Percentiles rank a stretch among this genome's conserved stretches.
Conservation (phyloP, 2,113 vertebrate species). For the Caretta caretta region DNA sequence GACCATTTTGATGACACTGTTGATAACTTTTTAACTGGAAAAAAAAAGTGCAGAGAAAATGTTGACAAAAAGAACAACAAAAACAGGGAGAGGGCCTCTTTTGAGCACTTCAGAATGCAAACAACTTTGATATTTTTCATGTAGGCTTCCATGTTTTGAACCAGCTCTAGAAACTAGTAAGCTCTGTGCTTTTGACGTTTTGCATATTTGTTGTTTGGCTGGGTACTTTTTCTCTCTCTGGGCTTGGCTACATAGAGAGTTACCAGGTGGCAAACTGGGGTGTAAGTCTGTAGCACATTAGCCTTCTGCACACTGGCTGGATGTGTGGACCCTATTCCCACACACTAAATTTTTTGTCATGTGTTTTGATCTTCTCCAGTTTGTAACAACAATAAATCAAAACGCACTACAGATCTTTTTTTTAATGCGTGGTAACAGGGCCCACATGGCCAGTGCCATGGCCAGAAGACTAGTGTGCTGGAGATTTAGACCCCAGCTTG, state of each 20-base stretch:
- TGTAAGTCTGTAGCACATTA: neutral
- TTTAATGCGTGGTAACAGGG: neutral
- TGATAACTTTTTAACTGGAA: neutral
- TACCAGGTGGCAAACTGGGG: neutral
- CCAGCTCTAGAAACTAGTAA: neutral
- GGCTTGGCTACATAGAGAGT: neutral
- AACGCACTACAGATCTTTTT: neutral
- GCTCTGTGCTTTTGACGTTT: rapidly evolving
- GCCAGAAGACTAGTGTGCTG: neutral
- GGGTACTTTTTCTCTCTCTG: neutral
- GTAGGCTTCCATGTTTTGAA: neutral
- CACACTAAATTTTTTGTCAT: neutral
- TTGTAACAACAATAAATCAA: neutral
- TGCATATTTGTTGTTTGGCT: neutral
- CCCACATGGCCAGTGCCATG: neutral
- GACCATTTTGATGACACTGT: neutral
- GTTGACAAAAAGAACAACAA: neutral
- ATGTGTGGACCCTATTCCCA: neutral
- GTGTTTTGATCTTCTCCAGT: neutral
- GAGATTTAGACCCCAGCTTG: neutral
- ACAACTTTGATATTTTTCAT: neutral
- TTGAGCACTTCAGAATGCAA: neutral
- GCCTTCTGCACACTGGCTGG: neutral
- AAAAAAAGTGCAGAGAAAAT: neutral
- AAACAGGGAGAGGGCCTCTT: neutral